Evolutionary conservation across 2,888 invertebrate species (phyloP), one percentile per base, ranked within the genome.

Genomic region (Melanostoma scalare): DNA sequence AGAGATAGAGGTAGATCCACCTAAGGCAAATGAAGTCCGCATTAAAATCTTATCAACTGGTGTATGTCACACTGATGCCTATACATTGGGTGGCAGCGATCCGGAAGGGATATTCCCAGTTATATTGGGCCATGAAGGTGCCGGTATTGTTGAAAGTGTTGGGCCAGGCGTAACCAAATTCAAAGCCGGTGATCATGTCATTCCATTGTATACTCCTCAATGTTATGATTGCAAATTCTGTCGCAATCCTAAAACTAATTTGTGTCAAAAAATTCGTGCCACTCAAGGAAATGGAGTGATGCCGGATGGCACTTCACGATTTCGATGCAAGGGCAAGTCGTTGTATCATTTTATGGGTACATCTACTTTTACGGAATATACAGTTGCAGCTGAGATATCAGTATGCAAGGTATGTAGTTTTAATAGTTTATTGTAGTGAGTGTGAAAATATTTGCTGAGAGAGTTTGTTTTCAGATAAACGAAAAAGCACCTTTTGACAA

Each of bases 181-280:
- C 46, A 93, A 96, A 88, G 93, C 95, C 44, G 98, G 98, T 90
- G 99, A 99, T 91, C 97, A 98, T 92, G 99, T 99, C n/a, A 94
- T 99, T 85, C 99, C 99, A 0, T 92, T 98, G 35, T 99, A 99
- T 89, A 95, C 98, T 78, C 99, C 99, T 0, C 99, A 99, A 92
- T 99, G 99, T 91, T 94, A 95, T 36, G 95, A 97, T 30, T 99
- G 99, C 92, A 98, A 99, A 90, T 99, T 97, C 91, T 99, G 99
- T 91, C 94, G 95, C 85, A 98, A 95, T 79, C 94, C 96, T 0
- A 99, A 99, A 92, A 99, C 99, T 0, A 99, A 99, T 92, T 92
- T 99, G 8, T 99, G 99, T 90, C 95, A 96, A 88, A 98, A 97
- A 91, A 97, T 99, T 73, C 94, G 98, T 63, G 87, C 92, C 2